phyloP scores from a whole-genome alignment of 2,888 invertebrate genomes.

The Aphidius colemani region DNA sequence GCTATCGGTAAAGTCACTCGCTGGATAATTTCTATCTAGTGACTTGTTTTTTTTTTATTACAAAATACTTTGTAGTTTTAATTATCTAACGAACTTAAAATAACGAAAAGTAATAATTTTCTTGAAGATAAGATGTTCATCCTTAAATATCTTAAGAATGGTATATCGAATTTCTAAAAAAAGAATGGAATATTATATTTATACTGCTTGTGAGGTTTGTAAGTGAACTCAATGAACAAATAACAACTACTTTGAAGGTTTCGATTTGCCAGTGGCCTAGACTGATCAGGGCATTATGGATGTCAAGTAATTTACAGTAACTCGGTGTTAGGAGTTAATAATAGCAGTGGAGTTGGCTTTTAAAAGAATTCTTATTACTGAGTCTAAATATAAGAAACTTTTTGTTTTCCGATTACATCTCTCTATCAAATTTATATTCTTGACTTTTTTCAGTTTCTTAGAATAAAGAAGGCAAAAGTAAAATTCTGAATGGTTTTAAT shows the following conservation, averaged over 20 bases:
- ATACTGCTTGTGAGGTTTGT: no score
- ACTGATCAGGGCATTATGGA: conserved; percentile 52
- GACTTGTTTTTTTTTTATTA: no score
- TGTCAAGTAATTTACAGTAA: conserved; percentile 53
- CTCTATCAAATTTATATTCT: neutral
- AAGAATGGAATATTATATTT: no score
- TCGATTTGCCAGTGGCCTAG: conserved; percentile 42
- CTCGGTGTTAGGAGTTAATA: conserved; percentile 56
- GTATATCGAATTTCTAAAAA: no score
- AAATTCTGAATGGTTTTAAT: neutral
- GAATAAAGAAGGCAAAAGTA: neutral
- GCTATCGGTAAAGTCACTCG: no score
- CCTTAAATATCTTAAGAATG: no score
- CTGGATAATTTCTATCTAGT: no score
- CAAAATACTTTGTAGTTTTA: no score
- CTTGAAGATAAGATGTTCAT: no score
- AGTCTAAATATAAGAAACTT: neutral
- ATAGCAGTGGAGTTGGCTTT: conserved; percentile 53
- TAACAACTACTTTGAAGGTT: conserved; percentile 1
- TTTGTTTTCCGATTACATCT: neutral
- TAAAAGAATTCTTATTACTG: conserved; percentile 33
- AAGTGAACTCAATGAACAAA: no score
- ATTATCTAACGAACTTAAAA: no score
- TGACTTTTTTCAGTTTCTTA: neutral
- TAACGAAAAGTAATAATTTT: no score